Base-by-base conservation (phyloP, 1,140 invertebrate genomes). In the Luehdorfia chinensis region DNA sequence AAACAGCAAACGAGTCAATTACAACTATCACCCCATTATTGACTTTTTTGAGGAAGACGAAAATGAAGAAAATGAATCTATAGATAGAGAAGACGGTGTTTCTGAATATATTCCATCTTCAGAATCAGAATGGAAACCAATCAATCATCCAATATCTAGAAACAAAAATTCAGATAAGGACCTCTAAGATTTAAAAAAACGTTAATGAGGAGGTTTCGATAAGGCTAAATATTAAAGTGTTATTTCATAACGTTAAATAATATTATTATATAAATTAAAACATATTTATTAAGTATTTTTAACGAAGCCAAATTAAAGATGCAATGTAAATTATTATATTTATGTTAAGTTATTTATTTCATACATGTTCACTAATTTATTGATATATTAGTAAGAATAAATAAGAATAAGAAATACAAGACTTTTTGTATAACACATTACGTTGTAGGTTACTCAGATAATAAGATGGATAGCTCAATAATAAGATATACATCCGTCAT, bases 1-100 rank as follows among this genome's bases (percentile, higher is more conserved):
- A 0, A 68, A 66, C 56, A 60, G 60, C 13, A 89, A 90, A 67
- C 86, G 91, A 61, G 88, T 94, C 23, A 95, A 95, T 81, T 95
- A 95, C 63, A 94, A 93, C 69, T 95, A 95, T 65, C 94, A 95
- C 76, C 94, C 94, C 1, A 95, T 95, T 37, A 94, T 95, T 53
- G 93, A 95, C 61, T 95, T 94, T 73, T 95, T 95, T 69, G 91
- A 90, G 41, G 74, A 76, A 36, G 65, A 69, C 1, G 66, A 66
- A 28, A 76, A 72, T 33, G 72, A 75, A 45, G 53, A 57, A 8
- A 60, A 66, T 15, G 67, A 77, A 36, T 73, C 70, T 12, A 80
- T 83, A 44, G 81, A 87, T 48, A 75, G 84, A 69, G 76, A 77
- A 59, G 86, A 87, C 47, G 70, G 36, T 37, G 68, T 59, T 25